Conservation (phyloP, 2,888 invertebrate species). For the Dicyrtoma fusca region DNA sequence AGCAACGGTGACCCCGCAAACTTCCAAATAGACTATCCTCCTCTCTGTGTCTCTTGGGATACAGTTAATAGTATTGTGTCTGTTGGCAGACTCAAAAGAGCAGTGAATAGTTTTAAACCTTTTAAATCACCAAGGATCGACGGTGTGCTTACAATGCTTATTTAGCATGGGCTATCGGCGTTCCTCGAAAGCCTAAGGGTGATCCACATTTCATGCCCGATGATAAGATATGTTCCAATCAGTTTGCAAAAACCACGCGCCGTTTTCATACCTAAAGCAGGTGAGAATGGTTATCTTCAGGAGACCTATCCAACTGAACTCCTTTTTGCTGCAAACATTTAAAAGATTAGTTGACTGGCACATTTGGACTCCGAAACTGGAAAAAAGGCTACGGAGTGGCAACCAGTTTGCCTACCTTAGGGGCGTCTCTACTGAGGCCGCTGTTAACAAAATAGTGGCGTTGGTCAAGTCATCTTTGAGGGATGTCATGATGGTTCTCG, state of each 20-base stretch:
- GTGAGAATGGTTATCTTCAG: background rate
- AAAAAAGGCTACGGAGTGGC: background rate
- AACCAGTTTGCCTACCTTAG: constrained; percentile 33
- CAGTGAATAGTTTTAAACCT: constrained; percentile 24
- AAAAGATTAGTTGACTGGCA: background rate
- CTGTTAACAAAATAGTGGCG: constrained; percentile 31
- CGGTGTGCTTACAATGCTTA: no score
- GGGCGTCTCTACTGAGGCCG: constrained; percentile 40
- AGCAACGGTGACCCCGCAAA: no score
- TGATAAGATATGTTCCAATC: background rate
- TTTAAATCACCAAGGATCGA: constrained; percentile 37
- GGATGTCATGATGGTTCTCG: constrained; percentile 39
- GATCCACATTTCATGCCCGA: background rate
- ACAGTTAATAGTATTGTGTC: no score
- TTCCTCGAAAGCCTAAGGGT: no score
- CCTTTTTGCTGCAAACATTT: background rate
- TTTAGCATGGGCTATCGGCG: no score
- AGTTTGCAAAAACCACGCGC: background rate
- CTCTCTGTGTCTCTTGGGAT: background rate
- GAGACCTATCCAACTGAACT: background rate
- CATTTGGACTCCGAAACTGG: background rate
- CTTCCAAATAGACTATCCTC: background rate
- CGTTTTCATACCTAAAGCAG: constrained; percentile 3
- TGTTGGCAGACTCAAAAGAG: no score
- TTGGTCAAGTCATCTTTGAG: constrained; percentile 21